Evolutionary conservation across 1,140 invertebrate genomes (phyloP).

Genomic region (Mesaphorura yosii): DNA sequence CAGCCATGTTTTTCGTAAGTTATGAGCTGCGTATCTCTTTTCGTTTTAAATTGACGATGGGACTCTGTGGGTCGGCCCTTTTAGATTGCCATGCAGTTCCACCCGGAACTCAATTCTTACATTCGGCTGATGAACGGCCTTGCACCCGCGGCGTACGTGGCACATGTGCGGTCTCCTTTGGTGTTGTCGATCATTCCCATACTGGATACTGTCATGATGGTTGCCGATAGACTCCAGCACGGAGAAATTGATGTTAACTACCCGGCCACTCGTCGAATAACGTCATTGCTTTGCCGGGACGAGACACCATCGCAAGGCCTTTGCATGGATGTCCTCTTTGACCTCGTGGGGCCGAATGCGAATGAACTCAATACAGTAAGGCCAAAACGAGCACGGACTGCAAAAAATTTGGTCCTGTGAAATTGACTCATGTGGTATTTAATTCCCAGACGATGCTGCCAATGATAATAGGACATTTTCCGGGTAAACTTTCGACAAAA

Average conservation of each 20-base stretch:
- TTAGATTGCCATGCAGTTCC: slow-evolving; percentile 47
- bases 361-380: slow-evolving; percentile 36
- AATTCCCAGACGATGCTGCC: slow-evolving; percentile 51
- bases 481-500: slow-evolving; percentile 66
- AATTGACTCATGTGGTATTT: too few relatives aligned
- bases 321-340: slow-evolving; percentile 47
- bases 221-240: neutral
- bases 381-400: neutral
- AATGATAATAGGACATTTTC: slow-evolving; percentile 62
- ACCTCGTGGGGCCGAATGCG: slow-evolving; percentile 44
- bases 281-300: slow-evolving; percentile 39
- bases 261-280: slow-evolving; percentile 5
- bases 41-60: neutral
- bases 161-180: slow-evolving; percentile 38
- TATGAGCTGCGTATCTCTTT: slow-evolving; percentile 43
- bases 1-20: slow-evolving; percentile 44
- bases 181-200: neutral
- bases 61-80: slow-evolving; percentile 38
- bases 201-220: neutral
- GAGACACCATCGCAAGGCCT: slow-evolving; percentile 38
- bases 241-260: slow-evolving; percentile 29
- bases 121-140: slow-evolving; percentile 46
- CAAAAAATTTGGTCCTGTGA: too few relatives aligned
- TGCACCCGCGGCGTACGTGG: slow-evolving; percentile 41
- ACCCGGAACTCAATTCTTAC: slow-evolving; percentile 50